A percentile compares a stretch with the other conserved stretches of the same genome.
Evolutionary conservation across 2,797 vertebrate genomes (phyloP).

Genomic region (Astyanax mexicanus): DNA sequence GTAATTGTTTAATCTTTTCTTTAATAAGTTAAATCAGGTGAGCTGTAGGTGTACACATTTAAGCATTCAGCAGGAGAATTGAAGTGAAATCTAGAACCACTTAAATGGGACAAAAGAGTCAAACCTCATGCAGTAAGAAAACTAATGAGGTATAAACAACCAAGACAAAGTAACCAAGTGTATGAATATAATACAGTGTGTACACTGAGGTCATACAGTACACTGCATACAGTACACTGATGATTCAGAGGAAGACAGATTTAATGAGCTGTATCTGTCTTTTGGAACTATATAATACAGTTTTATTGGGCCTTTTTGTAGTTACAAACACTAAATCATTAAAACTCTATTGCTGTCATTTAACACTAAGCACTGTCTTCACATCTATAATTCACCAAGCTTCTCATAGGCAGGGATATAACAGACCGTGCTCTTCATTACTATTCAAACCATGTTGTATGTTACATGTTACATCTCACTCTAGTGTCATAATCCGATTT

Average conservation of each 20-base stretch:
- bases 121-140: no score
- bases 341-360: slow-evolving; percentile 13
- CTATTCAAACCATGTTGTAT: not conserved
- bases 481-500: not conserved
- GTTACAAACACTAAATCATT: not conserved
- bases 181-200: no score
- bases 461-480: not conserved
- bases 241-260: not conserved
- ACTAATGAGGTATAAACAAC: no score
- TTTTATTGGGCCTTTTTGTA: not conserved
- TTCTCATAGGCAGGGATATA: not conserved
- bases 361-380: not conserved
- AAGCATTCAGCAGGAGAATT: no score
- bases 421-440: not conserved
- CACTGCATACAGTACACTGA: no score
- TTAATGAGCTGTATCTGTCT: not conserved
- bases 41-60: no score
- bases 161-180: no score
- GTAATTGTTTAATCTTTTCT: no score
- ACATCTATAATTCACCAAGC: not conserved
- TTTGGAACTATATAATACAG: not conserved
- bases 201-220: not conserved
- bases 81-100: no score
- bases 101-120: no score
- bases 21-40: no score